These are phyloP conservation scores for Thinocorus orbignyianus DNA, from an alignment of 2,113 vertebrate genomes.

Conservation along the genomic window DNA sequence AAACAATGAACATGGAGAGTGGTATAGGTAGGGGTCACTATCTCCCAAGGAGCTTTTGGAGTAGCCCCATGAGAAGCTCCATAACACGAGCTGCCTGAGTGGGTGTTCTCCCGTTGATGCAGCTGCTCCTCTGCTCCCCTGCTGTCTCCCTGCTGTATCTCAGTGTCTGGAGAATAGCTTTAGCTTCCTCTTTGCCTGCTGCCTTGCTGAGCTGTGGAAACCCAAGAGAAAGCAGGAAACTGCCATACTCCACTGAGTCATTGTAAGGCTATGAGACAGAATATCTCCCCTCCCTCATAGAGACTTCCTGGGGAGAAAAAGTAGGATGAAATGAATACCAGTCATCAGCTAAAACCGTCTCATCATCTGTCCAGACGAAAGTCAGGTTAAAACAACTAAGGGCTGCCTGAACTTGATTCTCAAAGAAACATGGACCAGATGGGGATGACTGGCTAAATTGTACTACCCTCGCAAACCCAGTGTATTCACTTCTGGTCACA, in stretches of 20 bases:
- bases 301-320: slow-evolving; percentile 17
- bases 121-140: slow-evolving; percentile 31
- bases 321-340: neutral
- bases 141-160: slow-evolving; percentile 27
- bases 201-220: slow-evolving; percentile 37
- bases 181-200: neutral
- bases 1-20: neutral
- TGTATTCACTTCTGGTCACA: neutral
- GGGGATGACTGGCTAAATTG: neutral
- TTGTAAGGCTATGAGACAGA: neutral
- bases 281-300: neutral
- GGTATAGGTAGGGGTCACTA: neutral
- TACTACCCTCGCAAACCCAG: neutral
- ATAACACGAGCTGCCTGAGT: neutral
- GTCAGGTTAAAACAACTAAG: slow-evolving; percentile 3
- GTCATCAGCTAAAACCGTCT: neutral
- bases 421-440: neutral
- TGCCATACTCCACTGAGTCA: neutral
- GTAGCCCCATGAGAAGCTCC: neutral
- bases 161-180: neutral
- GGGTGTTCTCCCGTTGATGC: slow-evolving; percentile 6
- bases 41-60: neutral
- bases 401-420: neutral
- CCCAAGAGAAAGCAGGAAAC: neutral
- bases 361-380: neutral